phyloP scores from a whole-genome alignment of 2,113 vertebrate species.

The Pleuronectes platessa region DNA sequence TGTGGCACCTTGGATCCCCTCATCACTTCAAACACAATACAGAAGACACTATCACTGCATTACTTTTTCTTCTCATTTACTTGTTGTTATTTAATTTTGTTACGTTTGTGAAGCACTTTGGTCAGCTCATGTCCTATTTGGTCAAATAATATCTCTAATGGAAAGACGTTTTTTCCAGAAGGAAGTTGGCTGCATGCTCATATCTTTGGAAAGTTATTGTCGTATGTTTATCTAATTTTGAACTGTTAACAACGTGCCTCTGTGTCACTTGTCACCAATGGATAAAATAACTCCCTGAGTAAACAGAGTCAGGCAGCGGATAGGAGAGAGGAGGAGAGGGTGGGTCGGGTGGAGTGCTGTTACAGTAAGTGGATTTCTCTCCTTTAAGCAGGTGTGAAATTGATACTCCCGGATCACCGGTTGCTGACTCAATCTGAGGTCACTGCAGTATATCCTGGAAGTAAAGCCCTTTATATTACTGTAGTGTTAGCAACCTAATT shows the following conservation, averaged over 20 bases:
- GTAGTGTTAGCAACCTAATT: slow-evolving; percentile 52
- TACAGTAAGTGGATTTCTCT: slow-evolving; percentile 42
- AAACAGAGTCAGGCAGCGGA: not conserved
- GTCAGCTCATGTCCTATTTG: not conserved
- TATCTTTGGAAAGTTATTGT: slow-evolving; percentile 23
- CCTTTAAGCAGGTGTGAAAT: slow-evolving; percentile 41
- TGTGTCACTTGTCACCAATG: slow-evolving; percentile 56
- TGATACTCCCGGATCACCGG: slow-evolving; percentile 14
- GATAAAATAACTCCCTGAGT: slow-evolving; percentile 21
- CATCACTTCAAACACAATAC: not conserved
- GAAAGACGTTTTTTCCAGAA: slow-evolving; percentile 12
- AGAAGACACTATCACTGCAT: no score
- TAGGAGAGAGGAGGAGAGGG: not conserved
- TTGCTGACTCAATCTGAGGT: slow-evolving; percentile 19
- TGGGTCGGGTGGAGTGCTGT: slow-evolving; percentile 7
- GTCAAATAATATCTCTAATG: not conserved
- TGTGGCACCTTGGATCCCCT: slow-evolving; percentile 30
- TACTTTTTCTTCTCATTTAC: not conserved
- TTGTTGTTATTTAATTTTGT: not conserved
- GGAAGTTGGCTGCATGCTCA: slow-evolving; percentile 4
- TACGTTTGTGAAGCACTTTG: not conserved
- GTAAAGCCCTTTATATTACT: slow-evolving; percentile 18
- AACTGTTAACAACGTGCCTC: slow-evolving; percentile 3
- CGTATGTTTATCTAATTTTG: slow-evolving; percentile 14
- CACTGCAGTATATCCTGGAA: not conserved